phyloP scores from a whole-genome alignment of 2,888 invertebrate genomes.

The Chrysotoxum bicinctum region DNA sequence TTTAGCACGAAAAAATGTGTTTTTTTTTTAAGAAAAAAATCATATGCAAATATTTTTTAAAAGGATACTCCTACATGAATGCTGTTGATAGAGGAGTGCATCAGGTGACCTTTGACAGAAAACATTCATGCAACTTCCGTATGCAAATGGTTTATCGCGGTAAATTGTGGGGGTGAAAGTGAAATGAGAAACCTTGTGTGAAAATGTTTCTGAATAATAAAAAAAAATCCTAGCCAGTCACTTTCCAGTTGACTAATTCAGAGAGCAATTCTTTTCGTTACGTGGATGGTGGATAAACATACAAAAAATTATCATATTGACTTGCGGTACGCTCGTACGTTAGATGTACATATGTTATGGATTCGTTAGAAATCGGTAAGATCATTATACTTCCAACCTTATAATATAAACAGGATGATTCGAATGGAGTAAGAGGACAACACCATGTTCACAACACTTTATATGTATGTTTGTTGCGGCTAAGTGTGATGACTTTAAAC shows the following conservation, averaged over 20 bases:
- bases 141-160: slow-evolving; percentile 3
- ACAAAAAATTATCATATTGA: background rate
- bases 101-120: slow-evolving; percentile 41
- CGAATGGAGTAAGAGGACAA: no score
- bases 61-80: slow-evolving; percentile 38
- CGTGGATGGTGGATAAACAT: background rate
- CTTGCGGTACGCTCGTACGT: no score
- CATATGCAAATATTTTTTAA: slow-evolving; percentile 10
- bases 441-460: no score
- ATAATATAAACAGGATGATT: no score
- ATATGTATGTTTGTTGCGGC: no score
- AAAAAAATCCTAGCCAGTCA: background rate
- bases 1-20: background rate
- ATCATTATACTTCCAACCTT: no score
- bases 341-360: no score
- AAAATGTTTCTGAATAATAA: background rate
- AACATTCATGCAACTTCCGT: slow-evolving; percentile 1
- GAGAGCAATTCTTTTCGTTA: slow-evolving; percentile 2
- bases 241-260: slow-evolving; percentile 20
- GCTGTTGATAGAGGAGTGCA: slow-evolving; percentile 5
- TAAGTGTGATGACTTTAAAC: no score
- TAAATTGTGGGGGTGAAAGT: background rate
- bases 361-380: no score
- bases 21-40: background rate
- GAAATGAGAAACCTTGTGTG: slow-evolving; percentile 2